phyloP scores from a whole-genome alignment of 2,797 vertebrate species.

The Lacerta viridis region DNA sequence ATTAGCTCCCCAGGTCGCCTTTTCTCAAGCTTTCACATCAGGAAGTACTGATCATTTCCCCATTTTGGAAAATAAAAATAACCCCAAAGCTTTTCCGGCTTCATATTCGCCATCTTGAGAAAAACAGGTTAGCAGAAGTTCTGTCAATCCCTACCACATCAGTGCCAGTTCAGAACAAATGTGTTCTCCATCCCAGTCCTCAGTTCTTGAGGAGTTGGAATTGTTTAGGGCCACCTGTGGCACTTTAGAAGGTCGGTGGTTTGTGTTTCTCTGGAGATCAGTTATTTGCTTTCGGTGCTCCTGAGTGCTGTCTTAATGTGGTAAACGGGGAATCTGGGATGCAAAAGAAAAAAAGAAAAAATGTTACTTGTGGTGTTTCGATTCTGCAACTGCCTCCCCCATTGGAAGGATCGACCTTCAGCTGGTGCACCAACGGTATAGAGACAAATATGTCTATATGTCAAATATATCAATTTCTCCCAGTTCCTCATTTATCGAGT shows the following conservation, averaged over 20 bases:
- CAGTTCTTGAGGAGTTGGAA: not conserved
- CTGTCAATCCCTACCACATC: too few relatives aligned
- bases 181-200: not conserved
- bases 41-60: not conserved
- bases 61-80: not conserved
- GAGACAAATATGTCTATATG: too few relatives aligned
- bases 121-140: not conserved
- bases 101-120: not conserved
- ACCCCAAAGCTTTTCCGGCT: not conserved
- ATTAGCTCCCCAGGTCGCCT: not conserved
- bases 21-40: conserved; percentile 35
- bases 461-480: too few relatives aligned
- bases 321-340: not conserved
- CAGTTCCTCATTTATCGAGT: too few relatives aligned
- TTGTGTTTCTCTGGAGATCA: not conserved
- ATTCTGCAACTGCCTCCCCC: too few relatives aligned
- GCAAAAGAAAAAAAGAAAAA: not conserved
- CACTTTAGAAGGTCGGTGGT: conserved; percentile 36
- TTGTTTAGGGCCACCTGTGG: conserved; percentile 20
- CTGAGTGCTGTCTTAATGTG: not conserved
- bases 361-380: not conserved
- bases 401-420: not conserved
- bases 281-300: too few relatives aligned
- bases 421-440: not conserved
- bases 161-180: not conserved